Base-by-base conservation (phyloP, 1,140 invertebrate genomes). In the Drosophila trapezifrons region DNA sequence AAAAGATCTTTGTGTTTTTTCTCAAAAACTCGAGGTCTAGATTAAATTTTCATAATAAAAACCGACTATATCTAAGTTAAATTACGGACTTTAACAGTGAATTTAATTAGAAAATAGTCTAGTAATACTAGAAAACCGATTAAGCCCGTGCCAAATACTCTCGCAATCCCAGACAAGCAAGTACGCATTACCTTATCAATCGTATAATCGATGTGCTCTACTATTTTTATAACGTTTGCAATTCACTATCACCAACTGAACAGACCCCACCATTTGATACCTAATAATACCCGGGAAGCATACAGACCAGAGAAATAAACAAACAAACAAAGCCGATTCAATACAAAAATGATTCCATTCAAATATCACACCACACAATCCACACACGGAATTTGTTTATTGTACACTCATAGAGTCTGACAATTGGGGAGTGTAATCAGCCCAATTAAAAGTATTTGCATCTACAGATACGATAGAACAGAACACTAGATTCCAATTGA, bases 361-460 rank as follows among this genome's bases (percentile, higher is more conserved):
- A 65, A 58, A 71, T 57, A 32, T 71, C 66, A 58, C 51, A 46
- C 51, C 42, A 57, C 67, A 71, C n/a, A 47, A 43, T 51, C 2
- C 13, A 10, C 9, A 32, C 27, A 38, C 35, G 17, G 32, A 8
- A 37, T 22, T 49, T 65, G 43, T 65, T 66, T 66, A 29, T 29
- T 65, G 13, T 65, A 7, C 25, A 17, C 59, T 42, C 25, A 22
- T 17, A 38, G 17, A 40, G 40, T 25, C 5, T 38, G 51, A 40
- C 32, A 32, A 57, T 71, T 71, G 35, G 18, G 10, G 18, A 56
- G 10, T 18, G 62, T 37, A 70, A 49, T 49, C 65, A 58, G 52
- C 27, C 37, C 27, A 58, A 71, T 70, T 70, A 18, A 37, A 40
- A 71, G 47, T 71, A 71, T 71, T 71, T 71, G 35, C 65, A 71